Evolutionary conservation across 2,888 invertebrate genomes (phyloP), one percentile per base, ranked within the genome.

Genomic region (Drosophila rubida): DNA sequence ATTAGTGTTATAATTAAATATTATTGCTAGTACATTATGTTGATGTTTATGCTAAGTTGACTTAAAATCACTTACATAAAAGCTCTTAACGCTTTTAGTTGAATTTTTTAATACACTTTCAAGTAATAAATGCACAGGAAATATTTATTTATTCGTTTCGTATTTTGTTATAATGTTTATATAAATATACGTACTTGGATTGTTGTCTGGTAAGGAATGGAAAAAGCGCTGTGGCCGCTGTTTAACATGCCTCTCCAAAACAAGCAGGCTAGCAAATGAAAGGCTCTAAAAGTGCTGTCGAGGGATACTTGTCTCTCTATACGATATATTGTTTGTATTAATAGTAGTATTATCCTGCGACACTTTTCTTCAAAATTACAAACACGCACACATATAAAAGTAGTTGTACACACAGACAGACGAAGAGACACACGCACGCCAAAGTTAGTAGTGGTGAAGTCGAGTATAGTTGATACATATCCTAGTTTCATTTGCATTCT

Each of bases 61-160:
- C 75, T 79, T 79, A 68, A 78, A 77, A 77, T 79, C 77, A 68
- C 76, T 75, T 67, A 67, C 37, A 30, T 65, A 68, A 71, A 77
- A 79, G 75, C 79, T 77, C 62, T 61, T 41, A 9, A 42, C 13
- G 79, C 79, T 71, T 71, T 71, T 66, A 63, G 64, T 65, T 64
- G 49, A 45, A 48, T 55, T 54, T 58, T 65, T 30, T 55, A 53
- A 76, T 76, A 72, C 45, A 54, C 54, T 69, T 70, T 51, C 49
- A 62, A 70, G 46, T 78, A 49, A 44, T 75, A 77, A 75, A 75
- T 77, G 75, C 75, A 73, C 57, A 50, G 59, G 59, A 68, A 73
- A 57, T 63, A 74, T 46, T 64, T 72, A 32, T 32, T 32, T n/a
- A 32, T 44, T 41, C 54, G 13, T 35, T n/a, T 32, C 58, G 58